Percentiles rank a stretch among this genome's conserved stretches.
phyloP scores from a whole-genome alignment of 2,797 vertebrate species.

The Calcarius lapponicus region DNA sequence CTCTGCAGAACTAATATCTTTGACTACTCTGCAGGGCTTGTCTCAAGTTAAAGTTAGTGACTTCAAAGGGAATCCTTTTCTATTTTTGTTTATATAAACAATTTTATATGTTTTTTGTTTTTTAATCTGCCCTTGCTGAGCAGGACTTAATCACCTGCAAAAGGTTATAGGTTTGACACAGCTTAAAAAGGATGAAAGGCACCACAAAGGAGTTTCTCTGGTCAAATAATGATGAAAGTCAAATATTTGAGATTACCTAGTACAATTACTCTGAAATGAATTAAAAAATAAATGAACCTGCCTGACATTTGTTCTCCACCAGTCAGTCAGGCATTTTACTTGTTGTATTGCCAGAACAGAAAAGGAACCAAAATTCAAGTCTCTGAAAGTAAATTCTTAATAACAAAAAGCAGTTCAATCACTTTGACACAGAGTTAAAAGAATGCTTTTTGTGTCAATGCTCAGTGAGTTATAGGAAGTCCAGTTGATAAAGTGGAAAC shows the following conservation, averaged over 20 bases:
- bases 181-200: slow-evolving; percentile 35
- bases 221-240: slow-evolving; percentile 44
- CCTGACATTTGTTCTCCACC: neutral
- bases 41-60: neutral
- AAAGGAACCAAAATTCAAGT: slow-evolving; percentile 3
- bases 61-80: neutral
- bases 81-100: neutral
- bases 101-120: neutral
- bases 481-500: neutral
- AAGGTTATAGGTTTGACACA: neutral
- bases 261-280: slow-evolving; percentile 70
- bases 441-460: neutral
- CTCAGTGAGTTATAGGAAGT: neutral
- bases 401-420: slow-evolving; percentile 8
- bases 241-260: slow-evolving; percentile 53
- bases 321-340: slow-evolving; percentile 20
- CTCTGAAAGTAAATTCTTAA: neutral
- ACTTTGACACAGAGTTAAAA: neutral
- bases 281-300: slow-evolving; percentile 56
- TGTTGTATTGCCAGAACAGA: slow-evolving; percentile 52
- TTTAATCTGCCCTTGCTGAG: neutral
- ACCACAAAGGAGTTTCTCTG: slow-evolving; percentile 1
- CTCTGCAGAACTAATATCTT: neutral
- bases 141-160: neutral
- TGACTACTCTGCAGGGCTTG: neutral